Percentiles rank a stretch among this genome's conserved stretches.
Conservation (phyloP, 2,888 invertebrate species). For the Crossocerus cetratus region DNA sequence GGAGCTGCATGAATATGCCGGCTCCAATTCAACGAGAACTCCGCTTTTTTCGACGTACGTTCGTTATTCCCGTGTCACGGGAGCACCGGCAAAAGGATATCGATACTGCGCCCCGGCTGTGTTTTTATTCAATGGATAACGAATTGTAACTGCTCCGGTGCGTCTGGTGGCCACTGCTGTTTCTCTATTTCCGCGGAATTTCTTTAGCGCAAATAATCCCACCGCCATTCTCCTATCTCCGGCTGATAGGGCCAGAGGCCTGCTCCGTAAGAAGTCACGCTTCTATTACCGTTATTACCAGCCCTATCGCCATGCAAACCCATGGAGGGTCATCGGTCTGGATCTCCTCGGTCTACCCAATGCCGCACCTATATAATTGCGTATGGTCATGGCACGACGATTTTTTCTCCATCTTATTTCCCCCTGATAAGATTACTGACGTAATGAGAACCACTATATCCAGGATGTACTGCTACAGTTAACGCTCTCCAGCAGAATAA, state of each 20-base stretch:
- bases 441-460: too few species aligned
- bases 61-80: constrained; percentile 47
- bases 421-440: too few species aligned
- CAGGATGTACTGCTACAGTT: too few species aligned
- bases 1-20: constrained; percentile 45
- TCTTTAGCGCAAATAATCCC: constrained; percentile 13
- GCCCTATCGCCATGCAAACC: constrained; percentile 32
- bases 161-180: constrained; percentile 43
- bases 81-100: constrained; percentile 33
- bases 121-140: constrained; percentile 53
- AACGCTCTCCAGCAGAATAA: too few species aligned
- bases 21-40: constrained; percentile 43
- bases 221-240: background rate
- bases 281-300: constrained; percentile 59
- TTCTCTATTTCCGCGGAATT: constrained; percentile 21
- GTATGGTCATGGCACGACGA: constrained; percentile 24
- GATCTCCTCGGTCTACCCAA: constrained; percentile 33
- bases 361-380: constrained; percentile 31
- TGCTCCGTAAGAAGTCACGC: constrained; percentile 40
- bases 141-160: constrained; percentile 60
- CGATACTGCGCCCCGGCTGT: constrained; percentile 35
- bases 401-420: constrained; percentile 12
- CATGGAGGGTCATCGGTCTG: constrained; percentile 23
- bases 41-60: constrained; percentile 30
- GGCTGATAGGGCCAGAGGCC: background rate